Conservation (phyloP, 2,797 vertebrate genomes). For the Pseudomugil tenellus region DNA sequence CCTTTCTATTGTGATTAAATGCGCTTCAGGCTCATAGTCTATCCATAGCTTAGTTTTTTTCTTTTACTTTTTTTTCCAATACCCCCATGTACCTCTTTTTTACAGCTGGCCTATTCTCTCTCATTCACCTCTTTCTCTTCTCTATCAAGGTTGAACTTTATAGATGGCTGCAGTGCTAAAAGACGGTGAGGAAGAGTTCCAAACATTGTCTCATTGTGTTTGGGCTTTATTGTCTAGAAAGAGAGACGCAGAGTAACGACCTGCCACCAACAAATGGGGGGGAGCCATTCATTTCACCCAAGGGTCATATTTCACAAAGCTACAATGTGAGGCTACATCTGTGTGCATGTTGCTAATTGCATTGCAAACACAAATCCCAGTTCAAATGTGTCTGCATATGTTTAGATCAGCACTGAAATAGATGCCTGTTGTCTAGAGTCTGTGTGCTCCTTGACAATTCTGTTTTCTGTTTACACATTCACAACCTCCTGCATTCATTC, state of each 20-base stretch:
- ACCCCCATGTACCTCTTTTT: slow-evolving; percentile 26
- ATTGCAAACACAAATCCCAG: slow-evolving; percentile 35
- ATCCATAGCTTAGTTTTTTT: slow-evolving; percentile 57
- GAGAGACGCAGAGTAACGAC: slow-evolving; percentile 80
- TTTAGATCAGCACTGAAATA: slow-evolving; percentile 19
- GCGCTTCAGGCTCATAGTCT: slow-evolving; percentile 44
- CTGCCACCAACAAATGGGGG: slow-evolving; percentile 71
- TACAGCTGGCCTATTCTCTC: slow-evolving; percentile 19
- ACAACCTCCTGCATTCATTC: slow-evolving; percentile 16
- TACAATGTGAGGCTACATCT: slow-evolving; percentile 42
- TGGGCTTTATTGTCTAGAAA: slow-evolving; percentile 77
- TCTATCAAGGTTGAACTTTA: slow-evolving; percentile 85
- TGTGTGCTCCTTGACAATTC: slow-evolving; percentile 22
- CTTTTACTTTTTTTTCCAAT: slow-evolving; percentile 24
- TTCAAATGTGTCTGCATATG: slow-evolving; percentile 41
- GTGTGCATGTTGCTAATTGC: slow-evolving; percentile 23
- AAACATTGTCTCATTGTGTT: slow-evolving; percentile 77
- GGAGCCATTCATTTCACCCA: slow-evolving; percentile 75
- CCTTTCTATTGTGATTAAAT: slow-evolving; percentile 54
- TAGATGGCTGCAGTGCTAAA: slow-evolving; percentile 75
- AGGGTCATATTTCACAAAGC: slow-evolving; percentile 69
- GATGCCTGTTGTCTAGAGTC: slow-evolving; percentile 30
- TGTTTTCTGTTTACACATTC: slow-evolving; percentile 43
- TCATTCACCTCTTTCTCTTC: slow-evolving; percentile 41
- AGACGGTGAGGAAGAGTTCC: slow-evolving; percentile 72